A percentile compares a stretch with the other conserved stretches of the same genome.
Conservation (phyloP, 2,888 invertebrate genomes). For the Dasysyrphus albostriatus region DNA sequence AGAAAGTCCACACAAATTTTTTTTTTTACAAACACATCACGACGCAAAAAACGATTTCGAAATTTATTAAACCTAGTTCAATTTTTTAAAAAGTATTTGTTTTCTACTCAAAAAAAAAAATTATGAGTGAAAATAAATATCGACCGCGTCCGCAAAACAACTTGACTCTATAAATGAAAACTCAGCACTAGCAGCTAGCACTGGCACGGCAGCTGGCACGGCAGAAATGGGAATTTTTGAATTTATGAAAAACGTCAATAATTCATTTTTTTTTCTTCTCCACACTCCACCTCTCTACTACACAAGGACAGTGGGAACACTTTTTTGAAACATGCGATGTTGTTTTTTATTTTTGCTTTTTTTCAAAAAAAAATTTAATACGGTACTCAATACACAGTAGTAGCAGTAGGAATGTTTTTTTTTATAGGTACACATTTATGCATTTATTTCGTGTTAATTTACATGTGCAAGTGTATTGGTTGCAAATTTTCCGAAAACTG, state of each 20-base stretch:
- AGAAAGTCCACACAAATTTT: not conserved
- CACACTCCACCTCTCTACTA: constrained; percentile 3
- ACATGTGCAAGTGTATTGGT: not conserved
- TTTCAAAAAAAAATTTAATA: constrained; percentile 16
- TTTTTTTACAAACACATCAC: not conserved
- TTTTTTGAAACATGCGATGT: constrained; percentile 44
- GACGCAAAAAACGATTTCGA: not conserved
- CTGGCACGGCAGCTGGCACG: constrained; percentile 8
- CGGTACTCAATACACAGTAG: constrained; percentile 20
- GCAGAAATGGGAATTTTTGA: constrained; percentile 22
- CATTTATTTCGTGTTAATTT: not conserved
- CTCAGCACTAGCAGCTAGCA: constrained; percentile 62
- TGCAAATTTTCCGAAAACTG: constrained; percentile 32
- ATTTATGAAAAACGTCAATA: constrained; percentile 52
- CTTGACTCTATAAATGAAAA: constrained; percentile 51
- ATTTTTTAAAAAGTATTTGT: not conserved
- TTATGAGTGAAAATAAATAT: constrained; percentile 11
- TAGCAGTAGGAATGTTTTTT: not conserved
- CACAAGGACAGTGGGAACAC: constrained; percentile 61
- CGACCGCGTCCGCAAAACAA: constrained; percentile 3
- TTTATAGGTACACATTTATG: not conserved
- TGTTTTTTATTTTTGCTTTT: constrained; percentile 21
- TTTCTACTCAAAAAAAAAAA: constrained; percentile 1
- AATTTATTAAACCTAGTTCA: too few species aligned
- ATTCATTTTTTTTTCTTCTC: not conserved